Base-by-base conservation (phyloP, 2,888 invertebrate genomes). In the Chrysolina oricalcia region DNA sequence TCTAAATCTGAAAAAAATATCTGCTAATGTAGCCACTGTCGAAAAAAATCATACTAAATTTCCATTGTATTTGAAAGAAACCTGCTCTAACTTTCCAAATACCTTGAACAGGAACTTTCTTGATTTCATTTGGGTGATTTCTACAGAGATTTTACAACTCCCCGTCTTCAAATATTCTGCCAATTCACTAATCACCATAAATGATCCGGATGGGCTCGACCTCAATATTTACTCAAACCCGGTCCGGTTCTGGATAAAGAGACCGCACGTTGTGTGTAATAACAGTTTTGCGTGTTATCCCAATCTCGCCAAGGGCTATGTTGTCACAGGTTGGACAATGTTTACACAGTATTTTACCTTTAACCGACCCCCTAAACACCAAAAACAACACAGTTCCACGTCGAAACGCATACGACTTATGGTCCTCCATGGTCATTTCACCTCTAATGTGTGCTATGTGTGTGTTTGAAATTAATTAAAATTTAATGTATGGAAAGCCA, bases 231-330 rank as follows among this genome's bases (percentile, higher is more conserved):
- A 62, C 35, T 50, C 21, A 62, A 66, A 46, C 50, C 70, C 50
- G 46, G 48, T 35, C 74, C 78, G 73, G 74, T 53, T 48, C 75
- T 70, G 74, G 62, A 64, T 68, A 65, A 75, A 76, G 70, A 73
- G 70, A 75, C 74, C 77, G 76, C 79, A 74, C 76, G 77, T 80
- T 79, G 76, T 80, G 78, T 81, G 79, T 85, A 86, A 86, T 86
- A 86, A 86, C 85, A 84, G 80, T 85, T 85, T 86, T 82, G 85
- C 86, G 84, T 85, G 85, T 81, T 82, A 82, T 81, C 82, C 83
- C 81, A 83, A 85, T 83, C 82, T 81, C 81, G 81, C 81, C 82
- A 75, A 82, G 79, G 82, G 83, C 82, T 76, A 69, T 82, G 82
- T 83, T 83, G 83, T 83, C 82, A 81, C 82, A 83, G 82, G 82